A percentile compares a stretch with the other conserved stretches of the same genome.
phyloP scores from a whole-genome alignment of 2,113 vertebrate species.

The Nerophis ophidion region DNA sequence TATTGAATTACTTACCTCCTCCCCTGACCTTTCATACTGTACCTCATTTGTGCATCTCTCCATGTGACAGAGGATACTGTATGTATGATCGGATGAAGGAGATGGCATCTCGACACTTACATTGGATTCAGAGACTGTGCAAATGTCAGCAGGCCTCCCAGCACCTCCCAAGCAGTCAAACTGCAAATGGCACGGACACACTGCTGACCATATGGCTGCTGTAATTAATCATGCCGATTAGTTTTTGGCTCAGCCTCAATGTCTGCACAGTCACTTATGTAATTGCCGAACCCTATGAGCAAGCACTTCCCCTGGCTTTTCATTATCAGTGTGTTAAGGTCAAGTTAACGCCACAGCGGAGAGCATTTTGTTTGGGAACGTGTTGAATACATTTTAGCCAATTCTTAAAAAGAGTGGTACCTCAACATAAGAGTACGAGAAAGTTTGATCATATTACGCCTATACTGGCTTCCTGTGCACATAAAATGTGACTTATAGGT shows the following conservation, averaged over 20 bases:
- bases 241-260: conserved; percentile 65
- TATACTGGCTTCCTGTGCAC: no score
- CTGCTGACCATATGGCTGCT: conserved; percentile 73
- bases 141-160: conserved; percentile 71
- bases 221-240: conserved; percentile 74
- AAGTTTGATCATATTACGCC: no score
- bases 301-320: conserved; percentile 34
- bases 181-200: conserved; percentile 64
- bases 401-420: no score
- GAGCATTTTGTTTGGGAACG: conserved; percentile 17
- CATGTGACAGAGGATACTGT: background rate
- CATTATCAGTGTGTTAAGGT: conserved; percentile 16
- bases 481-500: no score
- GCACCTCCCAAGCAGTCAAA: conserved; percentile 65
- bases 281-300: conserved; percentile 47
- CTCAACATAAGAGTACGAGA: no score
- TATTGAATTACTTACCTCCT: background rate
- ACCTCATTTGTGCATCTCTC: background rate
- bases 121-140: conserved; percentile 34
- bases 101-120: background rate
- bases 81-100: no score
- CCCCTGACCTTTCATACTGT: background rate
- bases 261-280: conserved; percentile 61
- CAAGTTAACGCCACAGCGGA: conserved; percentile 24
- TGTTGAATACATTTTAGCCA: conserved; percentile 1